phyloP scores from a whole-genome alignment of 2,797 vertebrate species.

The Phylloscopus collybita region DNA sequence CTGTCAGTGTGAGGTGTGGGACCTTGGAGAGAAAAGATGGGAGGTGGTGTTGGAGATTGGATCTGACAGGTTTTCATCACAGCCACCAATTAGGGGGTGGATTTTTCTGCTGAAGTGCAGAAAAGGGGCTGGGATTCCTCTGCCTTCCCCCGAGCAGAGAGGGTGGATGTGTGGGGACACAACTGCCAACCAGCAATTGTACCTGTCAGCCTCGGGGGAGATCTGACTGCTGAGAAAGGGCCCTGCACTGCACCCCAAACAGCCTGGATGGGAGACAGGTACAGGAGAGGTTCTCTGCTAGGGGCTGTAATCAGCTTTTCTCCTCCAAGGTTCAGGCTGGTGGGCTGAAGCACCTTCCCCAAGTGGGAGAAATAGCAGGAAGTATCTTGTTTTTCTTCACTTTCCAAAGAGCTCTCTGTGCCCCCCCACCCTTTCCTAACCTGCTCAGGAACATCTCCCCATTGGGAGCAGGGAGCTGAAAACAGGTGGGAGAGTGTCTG shows the following conservation, averaged over 20 bases:
- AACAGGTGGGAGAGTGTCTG: not conserved
- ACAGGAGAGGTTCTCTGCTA: not conserved
- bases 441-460: not conserved
- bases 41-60: not conserved
- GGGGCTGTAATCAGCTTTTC: not conserved
- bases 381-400: not conserved
- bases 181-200: not conserved
- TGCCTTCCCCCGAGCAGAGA: not conserved
- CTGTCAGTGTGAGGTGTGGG: not conserved
- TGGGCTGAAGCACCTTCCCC: not conserved
- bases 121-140: not conserved
- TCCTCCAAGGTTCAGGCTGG: not conserved
- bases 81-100: not conserved
- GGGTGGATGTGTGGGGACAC: not conserved
- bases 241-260: not conserved
- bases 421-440: not conserved
- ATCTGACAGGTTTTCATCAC: not conserved
- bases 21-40: not conserved
- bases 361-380: not conserved
- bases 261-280: not conserved
- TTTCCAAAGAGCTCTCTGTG: not conserved
- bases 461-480: not conserved
- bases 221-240: not conserved
- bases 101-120: not conserved
- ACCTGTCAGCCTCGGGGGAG: not conserved